phyloP scores from a whole-genome alignment of 2,113 vertebrate genomes.

The Columba livia region DNA sequence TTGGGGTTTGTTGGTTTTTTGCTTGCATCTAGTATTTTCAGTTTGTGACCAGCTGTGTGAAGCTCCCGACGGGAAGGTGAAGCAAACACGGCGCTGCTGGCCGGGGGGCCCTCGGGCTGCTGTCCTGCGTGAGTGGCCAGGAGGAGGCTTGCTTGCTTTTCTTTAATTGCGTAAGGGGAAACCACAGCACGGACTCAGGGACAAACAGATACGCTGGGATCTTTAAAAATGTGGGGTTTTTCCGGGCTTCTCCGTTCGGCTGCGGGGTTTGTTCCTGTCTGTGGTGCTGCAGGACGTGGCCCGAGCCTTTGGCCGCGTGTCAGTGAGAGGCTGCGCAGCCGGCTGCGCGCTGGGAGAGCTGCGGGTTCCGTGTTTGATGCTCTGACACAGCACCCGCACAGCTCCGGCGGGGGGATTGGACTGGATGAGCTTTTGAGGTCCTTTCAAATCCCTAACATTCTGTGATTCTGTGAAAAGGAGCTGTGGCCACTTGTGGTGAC shows the following conservation, averaged over 20 bases:
- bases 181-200: conserved; percentile 58
- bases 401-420: no score
- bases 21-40: conserved; percentile 70
- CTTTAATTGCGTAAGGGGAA: not conserved
- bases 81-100: not conserved
- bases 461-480: not conserved
- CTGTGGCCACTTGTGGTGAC: not conserved
- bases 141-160: not conserved
- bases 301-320: not conserved
- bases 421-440: no score
- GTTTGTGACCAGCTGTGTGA: conserved; percentile 66
- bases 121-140: not conserved
- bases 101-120: conserved; percentile 22
- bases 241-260: not conserved
- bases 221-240: not conserved
- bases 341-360: not conserved
- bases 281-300: not conserved
- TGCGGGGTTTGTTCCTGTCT: not conserved
- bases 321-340: not conserved
- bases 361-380: not conserved
- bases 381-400: not conserved
- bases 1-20: not conserved
- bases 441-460: no score
- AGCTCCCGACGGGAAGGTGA: not conserved
- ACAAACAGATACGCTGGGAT: not conserved